These are phyloP conservation scores for Leucoptera coffeella DNA, from an alignment of 2,888 invertebrate species.

Conservation along the genomic window DNA sequence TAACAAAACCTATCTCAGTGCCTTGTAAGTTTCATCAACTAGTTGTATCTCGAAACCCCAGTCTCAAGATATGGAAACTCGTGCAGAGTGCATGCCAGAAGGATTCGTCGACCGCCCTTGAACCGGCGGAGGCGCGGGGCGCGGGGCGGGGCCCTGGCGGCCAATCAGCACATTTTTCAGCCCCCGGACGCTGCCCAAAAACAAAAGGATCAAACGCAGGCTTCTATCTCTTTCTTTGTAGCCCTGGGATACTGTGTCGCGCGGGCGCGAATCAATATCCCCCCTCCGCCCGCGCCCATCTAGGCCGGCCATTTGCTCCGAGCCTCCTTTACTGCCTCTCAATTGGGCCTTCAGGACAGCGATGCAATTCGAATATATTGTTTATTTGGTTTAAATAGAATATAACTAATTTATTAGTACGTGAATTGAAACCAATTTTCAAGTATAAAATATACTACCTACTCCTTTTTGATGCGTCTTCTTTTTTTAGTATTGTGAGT, in stretches of 20 bases:
- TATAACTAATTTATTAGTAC: no score
- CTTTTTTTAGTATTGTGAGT: no score
- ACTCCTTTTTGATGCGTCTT: no score
- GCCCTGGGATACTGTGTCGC: no score
- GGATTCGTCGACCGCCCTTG: slow-evolving; percentile 50
- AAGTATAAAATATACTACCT: no score
- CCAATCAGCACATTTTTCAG: slow-evolving; percentile 52
- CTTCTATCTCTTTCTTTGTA: slow-evolving; percentile 55
- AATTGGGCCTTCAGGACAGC: no score
- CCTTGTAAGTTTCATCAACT: no score
- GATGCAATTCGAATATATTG: no score
- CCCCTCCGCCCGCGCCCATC: slow-evolving; percentile 13
- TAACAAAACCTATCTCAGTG: no score
- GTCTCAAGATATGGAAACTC: slow-evolving; percentile 39
- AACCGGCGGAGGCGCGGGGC: slow-evolving; percentile 19
- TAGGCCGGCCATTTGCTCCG: slow-evolving; percentile 47
- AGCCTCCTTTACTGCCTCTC: background rate
- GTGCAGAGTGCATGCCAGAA: no score
- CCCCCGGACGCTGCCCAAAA: slow-evolving; percentile 55
- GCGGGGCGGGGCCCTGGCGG: slow-evolving; percentile 33
- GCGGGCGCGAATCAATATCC: slow-evolving; percentile 48
- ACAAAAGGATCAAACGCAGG: slow-evolving; percentile 54
- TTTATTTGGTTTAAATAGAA: no score
- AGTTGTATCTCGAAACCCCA: slow-evolving; percentile 5
- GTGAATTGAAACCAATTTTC: no score